Conservation (phyloP, 2,113 vertebrate genomes). For the Cardinalis cardinalis region DNA sequence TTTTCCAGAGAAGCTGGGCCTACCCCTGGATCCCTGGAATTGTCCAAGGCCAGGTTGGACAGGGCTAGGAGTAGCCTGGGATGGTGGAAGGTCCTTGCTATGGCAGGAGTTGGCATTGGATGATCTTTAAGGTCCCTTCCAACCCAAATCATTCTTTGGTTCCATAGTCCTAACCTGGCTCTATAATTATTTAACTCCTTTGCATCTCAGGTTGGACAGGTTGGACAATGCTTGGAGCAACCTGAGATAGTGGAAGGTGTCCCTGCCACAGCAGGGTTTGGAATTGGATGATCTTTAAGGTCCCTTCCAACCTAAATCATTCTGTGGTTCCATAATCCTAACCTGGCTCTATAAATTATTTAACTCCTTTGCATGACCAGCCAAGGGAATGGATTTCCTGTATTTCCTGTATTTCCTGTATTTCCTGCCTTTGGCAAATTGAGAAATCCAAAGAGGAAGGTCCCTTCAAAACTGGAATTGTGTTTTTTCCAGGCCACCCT, state of each 20-base stretch:
- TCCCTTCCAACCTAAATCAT: too few relatives aligned
- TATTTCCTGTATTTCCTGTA: fast-evolving
- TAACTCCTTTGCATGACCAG: not conserved
- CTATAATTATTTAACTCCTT: not conserved
- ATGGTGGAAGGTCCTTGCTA: fast-evolving
- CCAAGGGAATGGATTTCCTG: not conserved
- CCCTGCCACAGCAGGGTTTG: too few relatives aligned
- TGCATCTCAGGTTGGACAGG: too few relatives aligned
- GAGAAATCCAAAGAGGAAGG: not conserved
- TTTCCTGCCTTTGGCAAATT: not conserved
- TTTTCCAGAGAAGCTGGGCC: not conserved
- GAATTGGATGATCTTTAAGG: too few relatives aligned
- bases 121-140: not conserved
- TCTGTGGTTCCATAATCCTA: too few relatives aligned
- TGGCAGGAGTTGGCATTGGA: not conserved
- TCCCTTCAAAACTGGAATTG: fast-evolving
- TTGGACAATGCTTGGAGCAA: too few relatives aligned
- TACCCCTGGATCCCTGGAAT: not conserved
- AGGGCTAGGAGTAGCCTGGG: fast-evolving
- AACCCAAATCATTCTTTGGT: not conserved
- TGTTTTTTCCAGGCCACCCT: not conserved
- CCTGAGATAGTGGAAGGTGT: too few relatives aligned
- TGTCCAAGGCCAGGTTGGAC: fast-evolving
- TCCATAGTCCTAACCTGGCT: not conserved
- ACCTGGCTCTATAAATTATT: too few relatives aligned